Conservation (phyloP, 2,113 vertebrate genomes). For the Atherinomorus stipes region DNA sequence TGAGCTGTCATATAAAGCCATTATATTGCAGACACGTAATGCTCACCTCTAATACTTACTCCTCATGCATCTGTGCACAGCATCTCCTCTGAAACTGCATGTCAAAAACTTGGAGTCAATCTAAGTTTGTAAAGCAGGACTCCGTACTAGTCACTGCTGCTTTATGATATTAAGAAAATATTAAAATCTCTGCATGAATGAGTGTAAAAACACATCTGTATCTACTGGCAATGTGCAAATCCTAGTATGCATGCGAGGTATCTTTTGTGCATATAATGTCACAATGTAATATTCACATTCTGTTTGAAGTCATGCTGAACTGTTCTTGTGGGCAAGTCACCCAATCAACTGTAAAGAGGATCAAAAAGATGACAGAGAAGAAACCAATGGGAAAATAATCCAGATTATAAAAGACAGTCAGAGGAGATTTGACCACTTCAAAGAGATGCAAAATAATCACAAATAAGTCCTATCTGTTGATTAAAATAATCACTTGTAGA, state of each 20-base stretch:
- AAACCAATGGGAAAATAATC: not conserved
- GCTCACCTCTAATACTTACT: not conserved
- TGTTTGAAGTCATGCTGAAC: too few species aligned
- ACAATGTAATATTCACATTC: too few species aligned
- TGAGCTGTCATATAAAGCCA: not conserved
- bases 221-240: not conserved
- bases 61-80: constrained; percentile 6
- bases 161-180: constrained; percentile 1
- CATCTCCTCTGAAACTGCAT: not conserved
- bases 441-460: not conserved
- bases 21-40: not conserved
- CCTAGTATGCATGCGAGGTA: not conserved
- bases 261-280: not conserved
- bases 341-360: not conserved
- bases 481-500: too few species aligned
- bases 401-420: not conserved
- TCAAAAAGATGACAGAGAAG: not conserved
- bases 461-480: not conserved
- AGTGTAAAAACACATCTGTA: not conserved
- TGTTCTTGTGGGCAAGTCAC: not conserved
- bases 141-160: not conserved
- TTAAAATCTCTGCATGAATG: not conserved
- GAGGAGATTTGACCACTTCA: too few species aligned
- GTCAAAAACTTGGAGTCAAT: not conserved
- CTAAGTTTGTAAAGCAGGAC: not conserved